Percentiles rank a stretch among this genome's conserved stretches.
Conservation (phyloP, 2,113 vertebrate genomes). For the Syngnathus floridae region DNA sequence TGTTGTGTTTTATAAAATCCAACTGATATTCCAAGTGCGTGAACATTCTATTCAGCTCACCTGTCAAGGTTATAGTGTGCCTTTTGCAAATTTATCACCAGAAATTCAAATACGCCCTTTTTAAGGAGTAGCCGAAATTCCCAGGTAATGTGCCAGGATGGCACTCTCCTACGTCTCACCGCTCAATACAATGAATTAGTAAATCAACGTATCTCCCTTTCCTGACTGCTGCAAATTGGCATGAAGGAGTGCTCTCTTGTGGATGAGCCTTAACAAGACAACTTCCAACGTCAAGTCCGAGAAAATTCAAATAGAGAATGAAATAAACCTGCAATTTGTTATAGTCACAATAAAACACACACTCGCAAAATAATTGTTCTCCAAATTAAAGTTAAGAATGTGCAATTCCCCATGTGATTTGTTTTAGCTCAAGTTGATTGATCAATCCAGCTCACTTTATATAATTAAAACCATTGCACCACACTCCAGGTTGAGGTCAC, state of each 20-base stretch:
- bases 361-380: neutral
- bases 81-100: too few species aligned
- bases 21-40: too few species aligned
- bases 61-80: too few species aligned
- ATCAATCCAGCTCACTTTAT: slow-evolving; percentile 20
- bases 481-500: slow-evolving; percentile 25
- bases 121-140: too few species aligned
- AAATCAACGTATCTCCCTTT: neutral
- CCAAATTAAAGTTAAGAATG: neutral
- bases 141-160: too few species aligned
- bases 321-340: neutral
- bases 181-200: slow-evolving; percentile 6
- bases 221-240: slow-evolving; percentile 1
- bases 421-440: slow-evolving; percentile 13
- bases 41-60: too few species aligned
- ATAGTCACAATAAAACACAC: neutral
- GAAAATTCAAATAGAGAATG: neutral
- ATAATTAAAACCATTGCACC: slow-evolving; percentile 32
- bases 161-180: neutral
- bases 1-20: too few species aligned
- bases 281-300: neutral
- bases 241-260: slow-evolving; percentile 49
- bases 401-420: neutral
- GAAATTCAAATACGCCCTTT: too few species aligned
- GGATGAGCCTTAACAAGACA: slow-evolving; percentile 28